These are phyloP conservation scores for Clepsis dumicolana DNA, from an alignment of 2,888 invertebrate species.

Conservation along the genomic window DNA sequence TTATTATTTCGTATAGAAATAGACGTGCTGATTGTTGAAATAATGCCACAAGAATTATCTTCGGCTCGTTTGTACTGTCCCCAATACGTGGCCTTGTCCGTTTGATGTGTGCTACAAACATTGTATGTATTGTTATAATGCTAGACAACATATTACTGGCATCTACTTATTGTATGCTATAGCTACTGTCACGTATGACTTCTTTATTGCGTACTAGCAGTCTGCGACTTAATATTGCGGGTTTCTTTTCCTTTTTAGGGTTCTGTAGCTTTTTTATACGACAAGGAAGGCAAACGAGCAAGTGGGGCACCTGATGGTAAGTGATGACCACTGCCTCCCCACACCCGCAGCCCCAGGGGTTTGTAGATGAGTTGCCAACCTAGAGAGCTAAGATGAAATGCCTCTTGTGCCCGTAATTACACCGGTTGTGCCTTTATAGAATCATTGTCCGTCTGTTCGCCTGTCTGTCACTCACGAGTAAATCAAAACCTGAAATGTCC, in stretches of 20 bases:
- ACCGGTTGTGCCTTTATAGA: no score
- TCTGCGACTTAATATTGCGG: background rate
- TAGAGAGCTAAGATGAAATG: no score
- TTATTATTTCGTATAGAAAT: slow-evolving; percentile 22
- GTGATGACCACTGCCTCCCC: no score
- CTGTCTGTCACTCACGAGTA: no score
- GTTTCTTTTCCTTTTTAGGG: background rate
- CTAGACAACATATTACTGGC: background rate
- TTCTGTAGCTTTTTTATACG: no score
- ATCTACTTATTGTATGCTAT: background rate
- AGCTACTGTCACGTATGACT: background rate
- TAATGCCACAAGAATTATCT: slow-evolving; percentile 13
- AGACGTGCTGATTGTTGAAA: slow-evolving; percentile 10
- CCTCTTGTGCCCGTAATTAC: no score
- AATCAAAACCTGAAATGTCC: no score
- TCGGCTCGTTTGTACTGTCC: background rate
- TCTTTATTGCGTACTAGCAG: background rate
- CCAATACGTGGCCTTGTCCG: slow-evolving; percentile 13
- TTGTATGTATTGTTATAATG: slow-evolving; percentile 21
- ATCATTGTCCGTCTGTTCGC: no score
- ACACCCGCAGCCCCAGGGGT: no score
- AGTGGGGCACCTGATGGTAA: no score
- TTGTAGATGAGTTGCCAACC: no score
- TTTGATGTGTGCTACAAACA: slow-evolving; percentile 24
- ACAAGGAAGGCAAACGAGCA: no score